A percentile compares a stretch with the other conserved stretches of the same genome.
phyloP scores from a whole-genome alignment of 2,113 vertebrate species.

The Sakesphorus luctuosus region DNA sequence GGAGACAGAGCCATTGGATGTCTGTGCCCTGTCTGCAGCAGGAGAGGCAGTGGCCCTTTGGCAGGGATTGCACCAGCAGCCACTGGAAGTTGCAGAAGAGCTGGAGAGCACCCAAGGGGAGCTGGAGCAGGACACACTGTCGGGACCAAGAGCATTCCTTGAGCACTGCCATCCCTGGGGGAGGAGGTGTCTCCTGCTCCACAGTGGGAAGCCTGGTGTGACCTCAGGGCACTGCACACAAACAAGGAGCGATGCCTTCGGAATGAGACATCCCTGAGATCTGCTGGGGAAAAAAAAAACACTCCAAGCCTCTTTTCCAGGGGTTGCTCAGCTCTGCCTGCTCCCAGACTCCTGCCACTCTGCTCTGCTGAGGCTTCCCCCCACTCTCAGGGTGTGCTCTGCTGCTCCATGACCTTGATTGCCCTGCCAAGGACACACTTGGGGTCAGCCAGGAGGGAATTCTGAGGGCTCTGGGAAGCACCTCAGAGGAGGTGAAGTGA shows the following conservation, averaged over 20 bases:
- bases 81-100: not conserved
- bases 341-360: not conserved
- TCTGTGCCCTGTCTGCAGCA: not conserved
- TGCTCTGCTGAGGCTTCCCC: not conserved
- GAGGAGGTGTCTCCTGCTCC: not conserved
- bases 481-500: not conserved
- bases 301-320: not conserved
- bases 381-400: not conserved
- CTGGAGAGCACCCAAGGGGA: not conserved
- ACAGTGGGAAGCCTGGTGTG: not conserved
- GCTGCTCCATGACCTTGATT: not conserved
- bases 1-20: not conserved
- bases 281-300: not conserved
- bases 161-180: not conserved
- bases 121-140: not conserved
- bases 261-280: not conserved
- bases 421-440: not conserved
- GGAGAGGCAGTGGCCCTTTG: not conserved
- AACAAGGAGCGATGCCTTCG: not conserved
- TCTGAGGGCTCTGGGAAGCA: not conserved
- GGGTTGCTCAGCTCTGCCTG: not conserved
- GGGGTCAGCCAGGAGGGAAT: not conserved
- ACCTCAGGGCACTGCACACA: not conserved
- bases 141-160: fast-evolving
- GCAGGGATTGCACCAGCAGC: not conserved